These are phyloP conservation scores for Caranx ignobilis DNA, from an alignment of 2,113 vertebrate species.

Conservation along the genomic window DNA sequence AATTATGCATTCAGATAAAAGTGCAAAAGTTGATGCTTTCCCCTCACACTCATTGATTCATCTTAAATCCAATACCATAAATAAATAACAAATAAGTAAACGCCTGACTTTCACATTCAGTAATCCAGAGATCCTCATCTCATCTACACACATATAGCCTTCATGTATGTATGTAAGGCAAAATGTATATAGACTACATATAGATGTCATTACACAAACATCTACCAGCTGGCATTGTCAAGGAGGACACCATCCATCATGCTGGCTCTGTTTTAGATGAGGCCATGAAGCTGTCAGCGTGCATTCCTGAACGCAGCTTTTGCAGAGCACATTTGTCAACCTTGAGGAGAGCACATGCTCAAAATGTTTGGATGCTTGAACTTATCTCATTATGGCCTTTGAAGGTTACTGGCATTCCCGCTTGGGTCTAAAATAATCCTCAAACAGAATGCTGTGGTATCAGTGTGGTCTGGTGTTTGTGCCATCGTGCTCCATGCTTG, in stretches of 20 bases:
- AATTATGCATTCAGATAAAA: no score
- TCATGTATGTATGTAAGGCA: no score
- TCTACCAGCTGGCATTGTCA: conserved; percentile 64
- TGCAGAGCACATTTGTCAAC: conserved; percentile 59
- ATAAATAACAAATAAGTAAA: no score
- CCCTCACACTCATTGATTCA: background rate
- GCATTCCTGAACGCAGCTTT: conserved; percentile 59
- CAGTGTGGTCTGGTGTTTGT: background rate
- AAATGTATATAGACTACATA: background rate
- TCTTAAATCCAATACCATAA: background rate
- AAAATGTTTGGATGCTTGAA: conserved; percentile 64
- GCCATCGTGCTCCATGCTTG: background rate
- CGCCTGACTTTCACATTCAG: no score
- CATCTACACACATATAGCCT: conserved; percentile 1
- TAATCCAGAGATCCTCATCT: background rate
- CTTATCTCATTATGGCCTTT: conserved; percentile 58
- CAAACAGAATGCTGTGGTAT: conserved; percentile 18
- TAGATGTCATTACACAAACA: conserved; percentile 43
- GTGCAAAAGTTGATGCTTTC: background rate
- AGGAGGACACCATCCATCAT: conserved; percentile 66
- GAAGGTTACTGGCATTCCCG: conserved; percentile 35
- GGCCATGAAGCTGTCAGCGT: conserved; percentile 63
- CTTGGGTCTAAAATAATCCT: conserved; percentile 47
- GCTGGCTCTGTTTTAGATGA: conserved; percentile 42
- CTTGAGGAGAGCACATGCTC: conserved; percentile 54